Conservation (phyloP, 2,797 vertebrate species). For the Eupleurogrammus muticus region DNA sequence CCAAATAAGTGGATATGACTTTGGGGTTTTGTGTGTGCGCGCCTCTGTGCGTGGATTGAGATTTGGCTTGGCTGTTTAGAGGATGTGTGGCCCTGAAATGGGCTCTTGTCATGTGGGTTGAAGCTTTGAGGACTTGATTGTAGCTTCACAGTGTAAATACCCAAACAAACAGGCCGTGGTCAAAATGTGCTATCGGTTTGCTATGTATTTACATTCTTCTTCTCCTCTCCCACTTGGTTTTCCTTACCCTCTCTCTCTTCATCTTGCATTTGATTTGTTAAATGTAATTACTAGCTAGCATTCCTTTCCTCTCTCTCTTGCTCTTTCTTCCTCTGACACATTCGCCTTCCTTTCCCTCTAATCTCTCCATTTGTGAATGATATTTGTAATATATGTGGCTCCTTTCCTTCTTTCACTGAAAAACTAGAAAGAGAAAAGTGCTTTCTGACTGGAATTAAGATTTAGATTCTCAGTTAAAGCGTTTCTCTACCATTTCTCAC, state of each 20-base stretch:
- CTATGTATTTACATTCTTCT: conserved; percentile 80
- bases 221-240: conserved; percentile 39
- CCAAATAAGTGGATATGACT: conserved; percentile 67
- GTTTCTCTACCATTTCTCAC: conserved; percentile 26
- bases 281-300: conserved; percentile 26
- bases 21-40: conserved; percentile 40
- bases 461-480: conserved; percentile 49
- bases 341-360: conserved; percentile 1
- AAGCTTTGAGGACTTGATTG: conserved; percentile 74
- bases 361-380: conserved; percentile 18
- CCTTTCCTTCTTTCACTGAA: not conserved
- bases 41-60: conserved; percentile 35
- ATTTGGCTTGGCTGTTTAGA: conserved; percentile 68
- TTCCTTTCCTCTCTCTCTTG: conserved; percentile 26
- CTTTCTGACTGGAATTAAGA: conserved; percentile 38
- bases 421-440: conserved; percentile 7
- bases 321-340: conserved; percentile 19
- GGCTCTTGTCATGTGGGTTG: conserved; percentile 70
- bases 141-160: conserved; percentile 80
- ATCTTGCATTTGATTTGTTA: conserved; percentile 50
- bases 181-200: conserved; percentile 75
- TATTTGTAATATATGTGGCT: conserved; percentile 24
- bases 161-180: conserved; percentile 81
- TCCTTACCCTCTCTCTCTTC: conserved; percentile 36
- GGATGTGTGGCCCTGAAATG: conserved; percentile 72